phyloP scores from a whole-genome alignment of 1,140 invertebrate genomes.

The Pachyrhynchus sulphureomaculatus region DNA sequence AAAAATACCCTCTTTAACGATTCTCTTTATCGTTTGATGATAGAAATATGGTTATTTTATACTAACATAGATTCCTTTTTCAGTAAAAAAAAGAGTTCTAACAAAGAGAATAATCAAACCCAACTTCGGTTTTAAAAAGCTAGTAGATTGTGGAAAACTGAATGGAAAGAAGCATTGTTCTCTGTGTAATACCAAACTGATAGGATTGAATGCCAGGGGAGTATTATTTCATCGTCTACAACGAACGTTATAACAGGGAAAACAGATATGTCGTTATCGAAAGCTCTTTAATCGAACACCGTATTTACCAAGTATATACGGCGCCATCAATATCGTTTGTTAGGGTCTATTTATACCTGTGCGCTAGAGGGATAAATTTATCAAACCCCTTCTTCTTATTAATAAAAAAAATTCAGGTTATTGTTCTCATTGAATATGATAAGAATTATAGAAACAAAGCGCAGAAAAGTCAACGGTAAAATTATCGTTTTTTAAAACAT shows the following conservation, averaged over 20 bases:
- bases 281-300: slow-evolving; percentile 22
- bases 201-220: slow-evolving; percentile 19
- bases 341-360: slow-evolving; percentile 19
- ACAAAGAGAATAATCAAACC: background rate
- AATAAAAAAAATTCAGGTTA: background rate
- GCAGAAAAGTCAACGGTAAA: slow-evolving; percentile 32
- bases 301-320: slow-evolving; percentile 13
- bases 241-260: slow-evolving; percentile 18
- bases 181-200: slow-evolving; percentile 10
- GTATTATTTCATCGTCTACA: slow-evolving; percentile 17
- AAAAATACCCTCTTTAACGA: no score
- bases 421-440: background rate
- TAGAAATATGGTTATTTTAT: no score
- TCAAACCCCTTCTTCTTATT: slow-evolving; percentile 4
- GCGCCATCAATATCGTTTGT: slow-evolving; percentile 8
- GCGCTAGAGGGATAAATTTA: slow-evolving; percentile 8
- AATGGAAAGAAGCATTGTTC: slow-evolving; percentile 24
- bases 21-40: no score
- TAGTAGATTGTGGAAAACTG: slow-evolving; percentile 12
- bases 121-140: slow-evolving; percentile 11
- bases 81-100: background rate
- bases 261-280: slow-evolving; percentile 25
- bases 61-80: no score
- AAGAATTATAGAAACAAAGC: slow-evolving; percentile 21
- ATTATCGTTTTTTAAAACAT: slow-evolving; percentile 16